Conservation (phyloP, 2,113 vertebrate genomes). For the Fulica atra region DNA sequence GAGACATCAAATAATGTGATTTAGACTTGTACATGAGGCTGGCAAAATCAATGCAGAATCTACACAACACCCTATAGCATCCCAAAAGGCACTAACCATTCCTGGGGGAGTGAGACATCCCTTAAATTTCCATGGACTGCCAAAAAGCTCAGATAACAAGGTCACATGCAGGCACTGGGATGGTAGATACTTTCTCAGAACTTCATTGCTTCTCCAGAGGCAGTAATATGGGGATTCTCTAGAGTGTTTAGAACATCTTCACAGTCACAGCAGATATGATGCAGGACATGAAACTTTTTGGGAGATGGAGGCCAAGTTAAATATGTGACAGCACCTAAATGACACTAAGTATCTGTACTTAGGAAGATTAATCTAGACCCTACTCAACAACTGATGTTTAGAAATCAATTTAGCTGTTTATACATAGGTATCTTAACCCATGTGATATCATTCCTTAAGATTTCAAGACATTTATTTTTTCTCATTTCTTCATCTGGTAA, state of each 20-base stretch:
- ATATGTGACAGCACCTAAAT: neutral
- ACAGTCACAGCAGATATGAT: neutral
- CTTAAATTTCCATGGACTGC: neutral
- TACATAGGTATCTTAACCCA: neutral
- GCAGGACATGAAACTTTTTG: neutral
- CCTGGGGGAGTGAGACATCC: neutral
- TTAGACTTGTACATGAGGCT: neutral
- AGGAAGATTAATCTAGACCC: neutral
- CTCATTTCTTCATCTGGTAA: neutral
- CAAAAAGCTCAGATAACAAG: neutral
- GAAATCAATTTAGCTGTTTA: neutral
- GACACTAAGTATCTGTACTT: neutral
- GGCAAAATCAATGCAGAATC: neutral
- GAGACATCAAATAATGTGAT: neutral
- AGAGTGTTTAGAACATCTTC: neutral
- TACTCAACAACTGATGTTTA: neutral
- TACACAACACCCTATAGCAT: neutral
- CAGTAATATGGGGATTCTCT: neutral
- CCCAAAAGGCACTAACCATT: neutral
- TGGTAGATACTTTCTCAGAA: neutral
- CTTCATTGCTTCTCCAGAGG: neutral
- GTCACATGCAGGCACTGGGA: accelerated
- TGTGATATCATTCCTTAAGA: neutral
- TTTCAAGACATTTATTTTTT: neutral
- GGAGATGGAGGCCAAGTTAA: neutral